Conservation (phyloP, 2,888 invertebrate species). For the Corbicula japonica region DNA sequence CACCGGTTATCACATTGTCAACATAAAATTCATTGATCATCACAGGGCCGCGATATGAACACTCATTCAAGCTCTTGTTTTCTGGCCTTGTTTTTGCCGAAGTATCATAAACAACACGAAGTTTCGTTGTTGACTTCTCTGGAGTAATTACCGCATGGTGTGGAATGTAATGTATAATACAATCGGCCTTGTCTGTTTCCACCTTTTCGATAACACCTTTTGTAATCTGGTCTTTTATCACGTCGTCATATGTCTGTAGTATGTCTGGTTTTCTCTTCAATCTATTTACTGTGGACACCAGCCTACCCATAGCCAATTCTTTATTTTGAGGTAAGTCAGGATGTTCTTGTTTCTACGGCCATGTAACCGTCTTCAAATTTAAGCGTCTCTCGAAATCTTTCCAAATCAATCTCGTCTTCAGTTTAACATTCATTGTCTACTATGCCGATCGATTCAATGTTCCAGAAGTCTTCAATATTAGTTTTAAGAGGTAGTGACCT, state of each 20-base stretch:
- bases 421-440: not conserved
- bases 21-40: conserved; percentile 38
- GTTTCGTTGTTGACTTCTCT: conserved; percentile 21
- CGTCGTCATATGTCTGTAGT: conserved; percentile 2
- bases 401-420: conserved; percentile 17
- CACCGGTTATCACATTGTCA: no score
- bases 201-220: conserved; percentile 30
- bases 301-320: conserved; percentile 16
- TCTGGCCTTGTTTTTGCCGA: conserved; percentile 16
- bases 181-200: not conserved
- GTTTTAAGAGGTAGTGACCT: no score
- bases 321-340: conserved; percentile 29
- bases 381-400: no score
- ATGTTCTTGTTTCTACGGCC: conserved; percentile 31
- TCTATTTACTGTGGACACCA: conserved; percentile 7
- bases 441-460: conserved; percentile 18
- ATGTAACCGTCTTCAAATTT: conserved; percentile 19
- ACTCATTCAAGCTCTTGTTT: conserved; percentile 42
- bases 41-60: conserved; percentile 32
- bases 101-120: no score
- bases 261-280: conserved; percentile 17
- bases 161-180: conserved; percentile 20
- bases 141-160: conserved; percentile 36
- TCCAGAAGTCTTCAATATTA: conserved; percentile 21
- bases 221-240: conserved; percentile 29